These are phyloP conservation scores for Pandion haliaetus DNA, from an alignment of 2,113 vertebrate species.

Conservation along the genomic window DNA sequence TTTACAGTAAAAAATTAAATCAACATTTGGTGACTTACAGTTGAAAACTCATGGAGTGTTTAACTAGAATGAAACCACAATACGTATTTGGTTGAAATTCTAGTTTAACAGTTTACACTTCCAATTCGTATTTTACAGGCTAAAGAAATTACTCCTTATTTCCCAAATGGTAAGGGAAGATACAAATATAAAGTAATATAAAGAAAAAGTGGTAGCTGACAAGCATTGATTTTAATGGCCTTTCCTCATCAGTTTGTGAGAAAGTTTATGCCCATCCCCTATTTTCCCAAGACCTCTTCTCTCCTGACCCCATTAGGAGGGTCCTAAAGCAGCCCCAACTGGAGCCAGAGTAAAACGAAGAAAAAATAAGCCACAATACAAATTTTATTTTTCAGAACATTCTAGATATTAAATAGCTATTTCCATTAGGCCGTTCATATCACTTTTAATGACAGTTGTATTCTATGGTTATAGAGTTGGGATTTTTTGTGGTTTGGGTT, in stretches of 20 bases:
- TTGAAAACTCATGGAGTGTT: neutral
- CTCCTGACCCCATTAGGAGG: neutral
- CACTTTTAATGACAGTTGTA: neutral
- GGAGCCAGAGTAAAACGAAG: neutral
- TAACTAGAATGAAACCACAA: neutral
- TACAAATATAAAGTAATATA: neutral
- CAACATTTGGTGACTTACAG: neutral
- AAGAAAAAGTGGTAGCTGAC: neutral
- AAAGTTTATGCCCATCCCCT: neutral
- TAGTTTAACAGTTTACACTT: neutral
- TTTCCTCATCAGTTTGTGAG: neutral
- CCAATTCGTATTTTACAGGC: neutral
- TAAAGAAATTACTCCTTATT: neutral
- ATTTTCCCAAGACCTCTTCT: neutral
- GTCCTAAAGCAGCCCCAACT: neutral
- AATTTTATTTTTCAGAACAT: neutral
- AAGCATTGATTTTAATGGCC: neutral
- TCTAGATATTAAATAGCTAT: neutral
- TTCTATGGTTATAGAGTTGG: neutral
- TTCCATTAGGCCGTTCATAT: neutral
- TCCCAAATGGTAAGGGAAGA: neutral
- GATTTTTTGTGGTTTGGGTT: neutral
- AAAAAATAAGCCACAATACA: neutral
- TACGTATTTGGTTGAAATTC: neutral
- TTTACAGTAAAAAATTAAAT: neutral